phyloP scores from a whole-genome alignment of 2,797 vertebrate species.

The Macrochelys suwanniensis region DNA sequence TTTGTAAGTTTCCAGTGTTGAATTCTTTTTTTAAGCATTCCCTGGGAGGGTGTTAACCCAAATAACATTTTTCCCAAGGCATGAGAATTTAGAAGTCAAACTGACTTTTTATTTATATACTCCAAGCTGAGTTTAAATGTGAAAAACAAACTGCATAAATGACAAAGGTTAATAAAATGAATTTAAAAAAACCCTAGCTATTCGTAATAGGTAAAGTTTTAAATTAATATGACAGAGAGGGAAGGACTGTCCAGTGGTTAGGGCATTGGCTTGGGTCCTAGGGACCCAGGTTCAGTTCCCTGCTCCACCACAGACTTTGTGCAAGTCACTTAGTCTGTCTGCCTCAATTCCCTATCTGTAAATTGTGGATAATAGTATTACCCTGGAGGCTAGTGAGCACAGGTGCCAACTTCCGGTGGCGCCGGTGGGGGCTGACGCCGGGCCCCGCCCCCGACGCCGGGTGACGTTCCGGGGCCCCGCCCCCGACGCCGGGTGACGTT shows the following conservation, averaged over 20 bases:
- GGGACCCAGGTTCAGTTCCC: neutral
- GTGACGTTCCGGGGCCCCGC: too few species aligned
- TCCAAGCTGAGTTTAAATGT: neutral
- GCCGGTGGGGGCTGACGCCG: too few species aligned
- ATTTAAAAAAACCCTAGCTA: neutral
- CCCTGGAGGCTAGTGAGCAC: neutral
- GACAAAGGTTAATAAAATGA: neutral
- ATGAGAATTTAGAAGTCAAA: neutral
- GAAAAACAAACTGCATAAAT: neutral
- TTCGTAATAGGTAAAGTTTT: too few species aligned
- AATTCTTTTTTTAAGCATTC: neutral
- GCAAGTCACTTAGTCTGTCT: neutral
- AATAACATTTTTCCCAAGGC: neutral
- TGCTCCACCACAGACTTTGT: neutral
- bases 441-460: too few species aligned
- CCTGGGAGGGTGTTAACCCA: neutral
- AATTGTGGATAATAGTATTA: neutral
- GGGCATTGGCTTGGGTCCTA: neutral
- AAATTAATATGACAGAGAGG: too few species aligned
- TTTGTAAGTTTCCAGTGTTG: neutral
- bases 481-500: too few species aligned
- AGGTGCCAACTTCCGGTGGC: too few species aligned
- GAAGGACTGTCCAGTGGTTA: neutral
- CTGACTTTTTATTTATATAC: neutral
- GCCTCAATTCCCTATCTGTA: neutral